Base-by-base conservation (phyloP, 2,888 invertebrate genomes). In the Phlogophora meticulosa region DNA sequence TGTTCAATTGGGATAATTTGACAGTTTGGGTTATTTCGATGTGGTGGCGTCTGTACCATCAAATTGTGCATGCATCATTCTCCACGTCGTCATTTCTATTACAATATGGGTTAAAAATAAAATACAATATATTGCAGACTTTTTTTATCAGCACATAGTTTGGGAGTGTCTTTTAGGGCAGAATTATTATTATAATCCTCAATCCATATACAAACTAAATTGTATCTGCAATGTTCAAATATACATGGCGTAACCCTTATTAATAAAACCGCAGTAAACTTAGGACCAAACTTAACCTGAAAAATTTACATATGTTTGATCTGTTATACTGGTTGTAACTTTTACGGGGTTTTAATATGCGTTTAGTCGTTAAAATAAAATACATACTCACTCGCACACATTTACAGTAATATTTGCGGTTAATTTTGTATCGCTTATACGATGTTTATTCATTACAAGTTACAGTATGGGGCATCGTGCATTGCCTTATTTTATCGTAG, bases 61-160 rank as follows among this genome's bases (percentile, higher is more conserved):
- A n/a, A n/a, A 53, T 77, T 77, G 63, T 79, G 76, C 76, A 57
- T 57, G 28, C 48, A 38, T 58, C 56, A 42, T 38, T 45, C 48
- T 43, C 28, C 58, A 24, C 57, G 36, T 53, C 57, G 36, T 53
- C 40, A 64, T 7, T 46, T 58, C 1, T 32, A 40, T 59, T 34
- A 53, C 7, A 51, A 20, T 38, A 22, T 34, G 11, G 11, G 13
- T 43, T 40, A 22, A 36, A 70, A 40, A 40, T 28, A 57, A 24
- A 22, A 45, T 43, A 24, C 24, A 2, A 22, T 24, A 22, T 42
- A 10, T 40, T 67, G 10, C 45, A 45, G n/a, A 46, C n/a, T 20
- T 46, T 2, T 32, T 57, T 28, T 28, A 52, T 17, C 45, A 28
- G n/a, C 24, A 43, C n/a, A n/a, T 7, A 49, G n/a, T 32, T 20